Evolutionary conservation across 2,113 vertebrate genomes (phyloP).

Genomic region (Columbina picui): DNA sequence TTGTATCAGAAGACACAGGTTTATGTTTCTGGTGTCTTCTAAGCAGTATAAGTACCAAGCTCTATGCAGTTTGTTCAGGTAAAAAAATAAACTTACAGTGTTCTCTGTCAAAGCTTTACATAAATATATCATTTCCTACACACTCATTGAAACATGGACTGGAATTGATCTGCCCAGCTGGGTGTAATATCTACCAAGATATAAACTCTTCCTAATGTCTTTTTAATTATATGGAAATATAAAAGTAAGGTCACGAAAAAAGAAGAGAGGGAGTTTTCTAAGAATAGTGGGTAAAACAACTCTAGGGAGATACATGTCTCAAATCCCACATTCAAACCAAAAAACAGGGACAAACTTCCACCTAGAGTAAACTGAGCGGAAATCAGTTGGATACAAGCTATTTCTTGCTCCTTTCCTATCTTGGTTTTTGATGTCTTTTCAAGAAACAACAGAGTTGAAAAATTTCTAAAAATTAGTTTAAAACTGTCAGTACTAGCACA

Average conservation of each 20-base stretch:
- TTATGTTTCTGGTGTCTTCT: neutral
- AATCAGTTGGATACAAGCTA: neutral
- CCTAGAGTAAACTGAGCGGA: neutral
- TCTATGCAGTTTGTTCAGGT: neutral
- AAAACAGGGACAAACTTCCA: neutral
- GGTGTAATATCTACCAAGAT: neutral
- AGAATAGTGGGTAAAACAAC: neutral
- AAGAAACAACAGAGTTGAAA: neutral
- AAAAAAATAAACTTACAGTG: neutral
- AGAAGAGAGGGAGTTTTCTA: neutral
- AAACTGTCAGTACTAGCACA: neutral
- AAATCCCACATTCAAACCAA: neutral
- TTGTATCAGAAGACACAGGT: neutral
- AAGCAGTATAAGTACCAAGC: accelerated
- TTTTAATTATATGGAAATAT: neutral
- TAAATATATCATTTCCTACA: neutral
- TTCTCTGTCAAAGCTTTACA: neutral
- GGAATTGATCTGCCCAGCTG: neutral
- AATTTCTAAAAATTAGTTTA: neutral
- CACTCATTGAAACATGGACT: neutral
- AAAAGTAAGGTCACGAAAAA: neutral
- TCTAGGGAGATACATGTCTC: neutral
- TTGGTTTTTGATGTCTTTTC: neutral
- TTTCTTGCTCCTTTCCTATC: neutral
- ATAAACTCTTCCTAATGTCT: neutral